A percentile compares a stretch with the other conserved stretches of the same genome.
These are phyloP conservation scores for Xylota segnis DNA, from an alignment of 2,888 invertebrate species.

Conservation along the genomic window DNA sequence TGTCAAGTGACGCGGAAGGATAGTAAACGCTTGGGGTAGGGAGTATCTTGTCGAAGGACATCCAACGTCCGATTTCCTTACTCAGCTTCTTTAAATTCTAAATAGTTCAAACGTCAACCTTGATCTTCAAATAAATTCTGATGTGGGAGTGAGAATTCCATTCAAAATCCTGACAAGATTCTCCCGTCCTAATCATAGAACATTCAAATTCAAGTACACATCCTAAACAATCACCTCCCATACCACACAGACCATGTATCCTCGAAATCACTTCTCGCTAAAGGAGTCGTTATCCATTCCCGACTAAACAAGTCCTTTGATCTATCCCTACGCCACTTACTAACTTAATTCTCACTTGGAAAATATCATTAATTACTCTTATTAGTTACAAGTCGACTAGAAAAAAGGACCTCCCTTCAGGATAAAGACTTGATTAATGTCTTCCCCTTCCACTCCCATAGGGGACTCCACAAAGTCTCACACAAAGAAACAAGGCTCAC, in stretches of 20 bases:
- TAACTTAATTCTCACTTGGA: conserved; percentile 22
- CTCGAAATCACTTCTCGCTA: not conserved
- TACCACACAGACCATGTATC: not conserved
- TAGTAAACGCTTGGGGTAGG: not conserved
- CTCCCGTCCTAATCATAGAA: too few relatives aligned
- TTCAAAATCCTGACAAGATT: too few relatives aligned
- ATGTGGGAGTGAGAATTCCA: too few relatives aligned
- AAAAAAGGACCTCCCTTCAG: conserved; percentile 16
- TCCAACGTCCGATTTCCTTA: too few relatives aligned
- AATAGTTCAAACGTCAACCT: too few relatives aligned
- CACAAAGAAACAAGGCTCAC: conserved; percentile 49
- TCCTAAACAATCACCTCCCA: too few relatives aligned
- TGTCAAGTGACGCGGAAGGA: not conserved
- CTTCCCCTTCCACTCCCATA: not conserved
- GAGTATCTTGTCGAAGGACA: too few relatives aligned
- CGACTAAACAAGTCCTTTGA: conserved; percentile 18
- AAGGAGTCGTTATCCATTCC: not conserved
- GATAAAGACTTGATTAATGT: conserved; percentile 57
- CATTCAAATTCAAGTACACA: too few relatives aligned
- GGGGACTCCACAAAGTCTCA: not conserved
- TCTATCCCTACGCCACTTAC: not conserved
- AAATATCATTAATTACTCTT: conserved; percentile 58
- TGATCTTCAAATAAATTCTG: too few relatives aligned
- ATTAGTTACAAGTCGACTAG: conserved; percentile 53
- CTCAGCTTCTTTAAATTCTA: too few relatives aligned